These are phyloP conservation scores for Pleuronectes platessa DNA, from an alignment of 2,113 vertebrate species.

Conservation along the genomic window DNA sequence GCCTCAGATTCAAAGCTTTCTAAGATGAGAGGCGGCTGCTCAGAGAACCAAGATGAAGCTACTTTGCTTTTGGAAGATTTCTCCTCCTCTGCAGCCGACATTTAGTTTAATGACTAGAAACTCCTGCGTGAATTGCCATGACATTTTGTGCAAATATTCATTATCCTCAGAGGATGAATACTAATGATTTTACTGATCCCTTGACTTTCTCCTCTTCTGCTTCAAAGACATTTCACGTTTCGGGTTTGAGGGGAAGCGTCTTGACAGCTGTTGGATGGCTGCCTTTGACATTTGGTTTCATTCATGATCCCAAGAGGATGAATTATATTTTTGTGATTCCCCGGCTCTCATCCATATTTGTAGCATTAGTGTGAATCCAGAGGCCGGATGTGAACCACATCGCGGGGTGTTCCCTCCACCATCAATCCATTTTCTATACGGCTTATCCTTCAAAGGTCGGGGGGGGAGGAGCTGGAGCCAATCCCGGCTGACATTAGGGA, in stretches of 20 bases:
- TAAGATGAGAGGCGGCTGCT: slow-evolving; percentile 1
- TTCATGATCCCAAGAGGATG: background rate
- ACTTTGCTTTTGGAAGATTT: background rate
- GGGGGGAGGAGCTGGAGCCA: background rate
- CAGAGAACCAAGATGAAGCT: slow-evolving; percentile 4
- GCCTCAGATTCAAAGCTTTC: slow-evolving; percentile 21
- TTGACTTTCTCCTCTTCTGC: background rate
- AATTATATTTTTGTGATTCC: background rate
- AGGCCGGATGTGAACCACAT: background rate
- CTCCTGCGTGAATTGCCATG: background rate
- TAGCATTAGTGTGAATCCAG: background rate
- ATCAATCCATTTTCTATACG: background rate
- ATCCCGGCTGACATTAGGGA: background rate
- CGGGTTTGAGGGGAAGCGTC: background rate
- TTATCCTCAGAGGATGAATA: background rate
- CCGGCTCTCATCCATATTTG: background rate
- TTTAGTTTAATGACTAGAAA: background rate
- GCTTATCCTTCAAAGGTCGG: background rate
- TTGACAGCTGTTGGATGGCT: background rate
- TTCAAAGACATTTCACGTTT: background rate
- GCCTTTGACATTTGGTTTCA: background rate
- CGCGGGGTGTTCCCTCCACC: background rate
- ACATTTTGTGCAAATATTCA: background rate
- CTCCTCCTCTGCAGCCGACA: background rate
- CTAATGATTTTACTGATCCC: background rate